Base-by-base conservation (phyloP, 2,797 vertebrate species). In the Spondyliosoma cantharus region DNA sequence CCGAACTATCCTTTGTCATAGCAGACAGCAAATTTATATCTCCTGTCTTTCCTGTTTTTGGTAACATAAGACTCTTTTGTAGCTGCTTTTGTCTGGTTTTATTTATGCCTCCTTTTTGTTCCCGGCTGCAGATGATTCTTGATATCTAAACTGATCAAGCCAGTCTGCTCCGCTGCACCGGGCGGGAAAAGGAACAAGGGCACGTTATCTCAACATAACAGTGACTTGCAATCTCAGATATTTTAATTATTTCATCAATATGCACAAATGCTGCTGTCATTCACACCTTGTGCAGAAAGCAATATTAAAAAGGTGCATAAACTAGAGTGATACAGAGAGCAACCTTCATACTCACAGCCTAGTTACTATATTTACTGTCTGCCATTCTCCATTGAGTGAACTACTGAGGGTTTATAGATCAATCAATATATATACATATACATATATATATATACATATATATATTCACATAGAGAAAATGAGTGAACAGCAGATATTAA, bases 1-100 rank as follows among this genome's bases (percentile, higher is more conserved):
- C 69, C 3, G 24, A 8, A 19, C 76, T 56, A 61, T 64, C 50
- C 61, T 88, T 72, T 84, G 75, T 83, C 71, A 71, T n/a, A 49
- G 73, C 54, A 66, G 76, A 71, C 59, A 52, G 68, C 59, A 76
- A 20, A 80, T 80, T 74, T 74, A 32, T 71, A 71, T 77, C 48
- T 52, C 2, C 74, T 54, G 75, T 78, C 66, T 43, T 61, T 54
- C 24, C 13, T 71, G 25, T 61, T 79, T 64, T 29, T 17, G 7
- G 20, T 22, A n/a, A 32, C 58, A 50, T 19, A 32, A 42, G 27
- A 2, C 43, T 79, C 52, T 69, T 74, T 76, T 78, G 56, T 50
- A 52, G 52, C 64, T 42, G 2, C 48, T 64, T 0, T 42, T 2
- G 8, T 76, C 50, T 27, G 22, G 22, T 52, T 64, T 59, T 65